Conservation (phyloP, 2,888 invertebrate species). For the Napeogenes inachia region DNA sequence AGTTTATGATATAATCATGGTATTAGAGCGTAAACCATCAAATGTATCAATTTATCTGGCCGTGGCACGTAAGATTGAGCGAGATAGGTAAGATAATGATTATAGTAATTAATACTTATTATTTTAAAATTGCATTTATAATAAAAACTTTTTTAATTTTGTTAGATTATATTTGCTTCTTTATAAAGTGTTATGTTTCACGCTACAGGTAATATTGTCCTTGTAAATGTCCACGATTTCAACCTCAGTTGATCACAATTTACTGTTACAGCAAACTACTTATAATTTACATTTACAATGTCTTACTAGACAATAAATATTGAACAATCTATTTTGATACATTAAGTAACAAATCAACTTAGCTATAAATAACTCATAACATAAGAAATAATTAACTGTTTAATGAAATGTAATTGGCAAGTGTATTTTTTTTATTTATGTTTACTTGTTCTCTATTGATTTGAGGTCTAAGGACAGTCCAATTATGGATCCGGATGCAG, state of each 20-base stretch:
- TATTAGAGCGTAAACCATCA: too few species aligned
- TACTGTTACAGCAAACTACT: background rate
- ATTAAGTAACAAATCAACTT: background rate
- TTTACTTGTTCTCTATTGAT: too few species aligned
- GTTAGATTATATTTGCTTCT: background rate
- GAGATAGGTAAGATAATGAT: too few species aligned
- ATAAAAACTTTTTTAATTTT: too few species aligned
- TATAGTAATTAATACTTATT: too few species aligned
- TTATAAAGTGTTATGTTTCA: background rate
- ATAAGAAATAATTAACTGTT: background rate
- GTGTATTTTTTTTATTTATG: too few species aligned
- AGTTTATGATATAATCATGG: too few species aligned
- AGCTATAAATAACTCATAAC: background rate
- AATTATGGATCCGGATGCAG: too few species aligned
- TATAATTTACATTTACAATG: background rate
- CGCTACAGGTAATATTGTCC: background rate
- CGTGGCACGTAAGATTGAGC: too few species aligned
- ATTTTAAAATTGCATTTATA: background rate
- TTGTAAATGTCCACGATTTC: conserved; percentile 2
- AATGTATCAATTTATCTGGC: too few species aligned
- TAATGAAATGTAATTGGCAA: too few species aligned
- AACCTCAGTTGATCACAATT: background rate
- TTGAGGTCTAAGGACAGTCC: too few species aligned
- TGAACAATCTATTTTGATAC: background rate
- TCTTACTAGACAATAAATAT: background rate